Percentiles rank a stretch among this genome's conserved stretches.
Conservation (phyloP, 1,140 invertebrate genomes). For the Venturia canescens region DNA sequence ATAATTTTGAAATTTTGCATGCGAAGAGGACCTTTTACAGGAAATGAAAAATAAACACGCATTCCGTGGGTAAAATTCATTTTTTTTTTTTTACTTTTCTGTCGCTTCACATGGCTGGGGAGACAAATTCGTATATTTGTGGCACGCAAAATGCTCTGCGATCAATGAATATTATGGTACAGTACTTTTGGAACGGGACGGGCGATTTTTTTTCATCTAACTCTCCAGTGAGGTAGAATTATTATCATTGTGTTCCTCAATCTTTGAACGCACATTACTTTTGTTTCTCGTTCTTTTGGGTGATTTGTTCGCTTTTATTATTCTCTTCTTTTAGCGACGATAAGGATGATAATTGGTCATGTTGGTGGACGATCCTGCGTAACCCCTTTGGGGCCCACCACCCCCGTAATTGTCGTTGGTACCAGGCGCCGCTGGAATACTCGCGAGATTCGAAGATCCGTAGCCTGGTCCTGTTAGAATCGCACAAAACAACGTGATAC, state of each 20-base stretch:
- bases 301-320: slow-evolving; percentile 19
- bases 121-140: neutral
- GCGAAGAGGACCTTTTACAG: no score
- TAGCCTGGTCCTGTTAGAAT: slow-evolving; percentile 70
- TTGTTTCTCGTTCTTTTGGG: slow-evolving; percentile 45
- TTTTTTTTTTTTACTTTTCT: neutral
- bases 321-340: slow-evolving; percentile 63
- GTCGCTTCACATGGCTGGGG: neutral
- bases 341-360: slow-evolving; percentile 74
- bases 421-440: slow-evolving; percentile 63
- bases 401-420: slow-evolving; percentile 61
- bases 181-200: slow-evolving; percentile 32
- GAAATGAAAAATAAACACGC: no score
- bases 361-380: slow-evolving; percentile 60
- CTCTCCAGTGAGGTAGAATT: slow-evolving; percentile 30
- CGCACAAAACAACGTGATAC: slow-evolving; percentile 72
- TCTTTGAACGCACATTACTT: slow-evolving; percentile 43
- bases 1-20: no score
- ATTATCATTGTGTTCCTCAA: slow-evolving; percentile 18
- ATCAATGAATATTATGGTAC: slow-evolving; percentile 8
- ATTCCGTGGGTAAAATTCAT: no score
- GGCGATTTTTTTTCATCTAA: slow-evolving; percentile 10
- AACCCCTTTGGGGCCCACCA: slow-evolving; percentile 66
- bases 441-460: slow-evolving; percentile 59
- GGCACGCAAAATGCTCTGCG: no score